Conservation (phyloP, 2,113 vertebrate species). For the Cavia porcellus region DNA sequence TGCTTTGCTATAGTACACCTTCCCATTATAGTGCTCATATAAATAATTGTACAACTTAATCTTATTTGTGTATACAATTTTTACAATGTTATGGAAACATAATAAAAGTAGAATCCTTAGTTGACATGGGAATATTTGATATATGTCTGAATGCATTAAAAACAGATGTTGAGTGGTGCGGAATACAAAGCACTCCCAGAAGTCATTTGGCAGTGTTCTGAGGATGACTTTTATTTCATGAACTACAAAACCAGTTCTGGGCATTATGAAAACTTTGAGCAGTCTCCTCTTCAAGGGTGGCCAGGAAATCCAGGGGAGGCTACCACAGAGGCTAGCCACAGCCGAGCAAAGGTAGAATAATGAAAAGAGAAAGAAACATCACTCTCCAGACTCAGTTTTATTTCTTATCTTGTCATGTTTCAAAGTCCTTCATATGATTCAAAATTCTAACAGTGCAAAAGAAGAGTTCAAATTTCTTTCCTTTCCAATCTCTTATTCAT, state of each 20-base stretch:
- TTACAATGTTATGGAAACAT: background rate
- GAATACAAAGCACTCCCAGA: background rate
- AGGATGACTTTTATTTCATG: conserved; percentile 35
- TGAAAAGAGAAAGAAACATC: background rate
- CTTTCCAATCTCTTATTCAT: background rate
- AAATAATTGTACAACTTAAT: background rate
- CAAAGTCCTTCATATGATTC: conserved; percentile 11
- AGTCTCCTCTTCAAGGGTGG: background rate
- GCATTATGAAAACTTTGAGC: background rate
- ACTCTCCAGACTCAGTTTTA: background rate
- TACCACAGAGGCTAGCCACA: background rate
- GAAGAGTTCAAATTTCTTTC: background rate
- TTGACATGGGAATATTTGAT: background rate
- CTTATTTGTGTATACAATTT: background rate
- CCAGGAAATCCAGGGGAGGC: background rate
- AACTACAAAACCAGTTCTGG: conserved; percentile 55
- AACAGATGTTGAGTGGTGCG: background rate
- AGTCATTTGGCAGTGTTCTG: conserved; percentile 72
- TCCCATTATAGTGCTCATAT: too few relatives aligned
- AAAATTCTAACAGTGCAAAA: conserved; percentile 51
- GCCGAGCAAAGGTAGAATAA: background rate
- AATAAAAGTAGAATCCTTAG: background rate
- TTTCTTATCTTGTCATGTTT: background rate
- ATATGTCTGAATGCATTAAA: background rate
- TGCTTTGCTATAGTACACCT: background rate